Percentiles rank a stretch among this genome's conserved stretches.
phyloP scores from a whole-genome alignment of 2,888 invertebrate genomes.

The Crocallis elinguaria region DNA sequence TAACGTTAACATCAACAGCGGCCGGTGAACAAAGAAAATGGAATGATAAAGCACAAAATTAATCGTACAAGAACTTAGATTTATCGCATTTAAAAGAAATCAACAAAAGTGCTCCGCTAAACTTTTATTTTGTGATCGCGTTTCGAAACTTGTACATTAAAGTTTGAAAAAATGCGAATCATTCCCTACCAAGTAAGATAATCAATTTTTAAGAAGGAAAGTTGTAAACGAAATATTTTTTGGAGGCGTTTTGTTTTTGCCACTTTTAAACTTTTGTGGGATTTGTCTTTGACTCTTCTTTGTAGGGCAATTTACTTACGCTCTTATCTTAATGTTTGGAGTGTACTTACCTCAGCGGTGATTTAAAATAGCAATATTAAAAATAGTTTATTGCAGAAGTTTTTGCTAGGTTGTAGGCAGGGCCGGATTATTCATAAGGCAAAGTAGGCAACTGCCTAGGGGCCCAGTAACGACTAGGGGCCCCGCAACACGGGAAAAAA shows the following conservation, averaged over 20 bases:
- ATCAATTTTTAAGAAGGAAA: conserved; percentile 77
- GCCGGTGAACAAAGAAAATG: conserved; percentile 39
- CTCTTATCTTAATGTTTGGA: background rate
- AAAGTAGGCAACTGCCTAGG: too few species aligned
- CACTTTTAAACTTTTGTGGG: conserved; percentile 42
- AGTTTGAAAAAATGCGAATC: conserved; percentile 76
- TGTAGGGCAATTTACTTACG: conserved; percentile 19
- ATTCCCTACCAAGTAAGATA: conserved; percentile 66
- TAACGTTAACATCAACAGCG: conserved; percentile 38
- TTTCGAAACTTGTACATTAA: conserved; percentile 78
- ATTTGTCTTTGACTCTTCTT: conserved; percentile 30
- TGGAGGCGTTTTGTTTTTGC: conserved; percentile 54
- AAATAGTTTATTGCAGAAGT: background rate
- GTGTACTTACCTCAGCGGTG: too few species aligned
- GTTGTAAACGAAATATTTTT: conserved; percentile 65
- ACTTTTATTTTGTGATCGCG: conserved; percentile 77
- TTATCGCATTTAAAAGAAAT: conserved; percentile 68
- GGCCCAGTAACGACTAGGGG: too few species aligned
- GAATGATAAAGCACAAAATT: conserved; percentile 55
- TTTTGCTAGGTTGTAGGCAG: too few species aligned
- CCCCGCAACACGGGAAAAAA: too few species aligned
- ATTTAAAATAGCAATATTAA: background rate
- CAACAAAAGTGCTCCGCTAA: conserved; percentile 67
- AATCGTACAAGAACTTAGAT: conserved; percentile 60
- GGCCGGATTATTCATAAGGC: too few species aligned